Conservation (phyloP, 2,888 invertebrate species). For the Cosmia pyralina region DNA sequence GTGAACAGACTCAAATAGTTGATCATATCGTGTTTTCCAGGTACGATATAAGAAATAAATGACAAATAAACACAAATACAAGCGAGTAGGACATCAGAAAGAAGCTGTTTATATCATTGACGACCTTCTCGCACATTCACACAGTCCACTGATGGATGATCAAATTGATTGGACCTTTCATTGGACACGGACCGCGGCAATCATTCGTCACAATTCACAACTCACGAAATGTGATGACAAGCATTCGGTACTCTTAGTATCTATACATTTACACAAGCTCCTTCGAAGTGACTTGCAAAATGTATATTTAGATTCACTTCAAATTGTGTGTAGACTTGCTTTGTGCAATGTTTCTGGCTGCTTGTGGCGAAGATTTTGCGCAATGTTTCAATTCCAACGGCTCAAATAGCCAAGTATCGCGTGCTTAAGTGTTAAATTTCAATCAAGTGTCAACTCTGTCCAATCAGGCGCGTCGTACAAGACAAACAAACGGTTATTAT, state of each 20-base stretch:
- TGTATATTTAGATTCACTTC: constrained; percentile 51
- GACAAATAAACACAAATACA: constrained; percentile 21
- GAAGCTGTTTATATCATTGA: constrained; percentile 37
- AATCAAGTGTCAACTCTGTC: constrained; percentile 53
- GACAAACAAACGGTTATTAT: constrained; percentile 60
- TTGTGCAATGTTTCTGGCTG: constrained; percentile 41
- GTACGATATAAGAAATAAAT: constrained; percentile 13
- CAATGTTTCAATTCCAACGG: constrained; percentile 38
- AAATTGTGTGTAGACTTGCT: constrained; percentile 32
- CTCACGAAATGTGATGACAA: constrained; percentile 41
- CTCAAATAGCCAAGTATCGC: constrained; percentile 47
- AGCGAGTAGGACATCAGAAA: constrained; percentile 27
- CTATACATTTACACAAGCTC: constrained; percentile 24
- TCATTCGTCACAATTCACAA: constrained; percentile 40
- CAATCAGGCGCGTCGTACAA: constrained; percentile 39
- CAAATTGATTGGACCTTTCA: constrained; percentile 74
- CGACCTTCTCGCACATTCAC: constrained; percentile 65
- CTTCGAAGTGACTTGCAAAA: constrained; percentile 51
- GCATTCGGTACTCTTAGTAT: constrained; percentile 40
- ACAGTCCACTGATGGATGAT: constrained; percentile 63
- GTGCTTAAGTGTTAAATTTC: constrained; percentile 55
- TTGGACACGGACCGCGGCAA: constrained; percentile 46
- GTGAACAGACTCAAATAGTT: constrained; percentile 3
- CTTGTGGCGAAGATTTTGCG: constrained; percentile 28
- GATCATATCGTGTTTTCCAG: constrained; percentile 23